These are phyloP conservation scores for Troides aeacus DNA, from an alignment of 2,888 invertebrate genomes.

Conservation along the genomic window DNA sequence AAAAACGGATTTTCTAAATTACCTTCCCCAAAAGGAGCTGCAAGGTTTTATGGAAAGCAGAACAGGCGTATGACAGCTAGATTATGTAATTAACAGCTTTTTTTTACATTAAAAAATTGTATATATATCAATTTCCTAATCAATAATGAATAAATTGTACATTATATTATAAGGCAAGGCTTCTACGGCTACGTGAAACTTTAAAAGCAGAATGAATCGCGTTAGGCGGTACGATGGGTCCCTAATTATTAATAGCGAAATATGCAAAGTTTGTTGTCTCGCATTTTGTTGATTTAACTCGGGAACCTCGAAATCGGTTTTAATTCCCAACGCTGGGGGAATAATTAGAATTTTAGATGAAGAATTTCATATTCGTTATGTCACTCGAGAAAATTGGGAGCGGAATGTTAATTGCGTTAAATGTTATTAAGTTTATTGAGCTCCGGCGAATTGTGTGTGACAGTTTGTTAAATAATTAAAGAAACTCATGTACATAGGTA, in stretches of 20 bases:
- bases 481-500: background rate
- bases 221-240: slow-evolving; percentile 50
- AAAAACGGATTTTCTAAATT: too few relatives aligned
- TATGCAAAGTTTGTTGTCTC: slow-evolving; percentile 75
- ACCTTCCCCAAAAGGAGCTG: too few relatives aligned
- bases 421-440: slow-evolving; percentile 32
- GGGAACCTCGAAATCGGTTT: slow-evolving; percentile 42
- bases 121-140: background rate
- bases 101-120: too few relatives aligned
- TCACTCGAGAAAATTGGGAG: slow-evolving; percentile 42
- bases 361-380: slow-evolving; percentile 59
- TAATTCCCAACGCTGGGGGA: slow-evolving; percentile 46
- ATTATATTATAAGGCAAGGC: slow-evolving; percentile 8
- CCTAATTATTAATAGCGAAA: slow-evolving; percentile 68
- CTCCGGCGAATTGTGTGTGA: slow-evolving; percentile 10
- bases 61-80: too few relatives aligned
- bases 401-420: slow-evolving; percentile 51
- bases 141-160: background rate
- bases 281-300: slow-evolving; percentile 63
- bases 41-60: too few relatives aligned
- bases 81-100: too few relatives aligned
- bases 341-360: slow-evolving; percentile 74
- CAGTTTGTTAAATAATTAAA: background rate
- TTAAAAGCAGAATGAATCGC: slow-evolving; percentile 57
- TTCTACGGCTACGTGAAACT: slow-evolving; percentile 33